These are phyloP conservation scores for Hylaeus anthracinus DNA, from an alignment of 1,140 invertebrate species.

Conservation along the genomic window DNA sequence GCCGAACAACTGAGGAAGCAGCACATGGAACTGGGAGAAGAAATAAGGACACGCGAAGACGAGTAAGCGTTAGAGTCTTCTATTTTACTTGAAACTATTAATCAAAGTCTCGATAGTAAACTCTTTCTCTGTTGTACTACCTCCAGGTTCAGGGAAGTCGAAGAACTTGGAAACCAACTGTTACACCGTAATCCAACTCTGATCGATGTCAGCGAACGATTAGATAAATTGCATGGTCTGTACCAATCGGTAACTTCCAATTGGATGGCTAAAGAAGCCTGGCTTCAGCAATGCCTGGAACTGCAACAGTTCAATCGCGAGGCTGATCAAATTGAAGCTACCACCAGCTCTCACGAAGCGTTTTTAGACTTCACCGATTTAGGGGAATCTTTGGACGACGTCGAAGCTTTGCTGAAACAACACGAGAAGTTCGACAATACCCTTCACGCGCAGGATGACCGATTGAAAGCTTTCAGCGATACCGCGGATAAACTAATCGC, in stretches of 20 bases:
- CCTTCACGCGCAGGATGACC: constrained; percentile 95
- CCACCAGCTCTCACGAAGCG: constrained; percentile 95
- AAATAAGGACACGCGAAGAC: constrained; percentile 94
- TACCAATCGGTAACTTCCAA: constrained; percentile 86
- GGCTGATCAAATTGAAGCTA: constrained; percentile 98
- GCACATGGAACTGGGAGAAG: constrained; percentile 94
- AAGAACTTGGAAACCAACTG: constrained; percentile 88
- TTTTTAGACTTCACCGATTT: constrained; percentile 94
- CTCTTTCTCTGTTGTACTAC: neutral
- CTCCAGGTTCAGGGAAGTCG: constrained; percentile 88
- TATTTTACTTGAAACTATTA: neutral
- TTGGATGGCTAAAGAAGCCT: constrained; percentile 91
- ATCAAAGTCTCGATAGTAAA: neutral
- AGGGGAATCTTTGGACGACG: constrained; percentile 96
- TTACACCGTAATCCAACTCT: constrained; percentile 86
- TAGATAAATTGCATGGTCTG: constrained; percentile 89
- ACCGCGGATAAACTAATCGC: constrained; percentile 92
- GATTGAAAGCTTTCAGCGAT: constrained; percentile 92
- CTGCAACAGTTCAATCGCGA: constrained; percentile 96
- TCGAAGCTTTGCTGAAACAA: constrained; percentile 95
- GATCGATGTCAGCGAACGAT: constrained; percentile 86
- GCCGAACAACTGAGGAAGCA: constrained; percentile 95
- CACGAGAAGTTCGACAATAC: constrained; percentile 98
- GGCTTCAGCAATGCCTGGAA: constrained; percentile 92
- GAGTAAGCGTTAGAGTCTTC: constrained; percentile 83